Evolutionary conservation across 1,140 invertebrate species (phyloP).

Genomic region (Metopolophium dirhodum): DNA sequence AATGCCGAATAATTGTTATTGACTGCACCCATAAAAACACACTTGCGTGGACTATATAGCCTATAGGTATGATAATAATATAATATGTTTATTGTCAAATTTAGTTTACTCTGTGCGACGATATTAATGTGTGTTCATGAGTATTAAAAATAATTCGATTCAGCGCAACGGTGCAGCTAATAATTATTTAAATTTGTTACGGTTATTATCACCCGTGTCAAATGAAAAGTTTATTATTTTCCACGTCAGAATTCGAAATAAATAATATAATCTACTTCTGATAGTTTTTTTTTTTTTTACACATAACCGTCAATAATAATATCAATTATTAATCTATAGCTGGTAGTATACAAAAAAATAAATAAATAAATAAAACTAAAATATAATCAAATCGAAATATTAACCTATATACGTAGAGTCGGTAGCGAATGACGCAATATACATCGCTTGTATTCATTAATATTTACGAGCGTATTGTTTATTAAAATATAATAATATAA

Average conservation of each 20-base stretch:
- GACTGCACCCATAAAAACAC: neutral
- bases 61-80: neutral
- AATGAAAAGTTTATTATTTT: neutral
- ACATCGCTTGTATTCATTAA: neutral
- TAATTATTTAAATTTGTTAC: neutral
- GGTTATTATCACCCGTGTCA: neutral
- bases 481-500: neutral
- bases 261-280: neutral
- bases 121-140: neutral
- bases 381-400: neutral
- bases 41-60: neutral
- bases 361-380: neutral
- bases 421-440: neutral
- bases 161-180: neutral
- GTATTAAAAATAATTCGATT: conserved; percentile 16
- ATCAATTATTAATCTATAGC: neutral
- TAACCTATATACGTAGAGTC: too few species aligned
- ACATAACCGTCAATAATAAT: neutral
- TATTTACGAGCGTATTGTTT: neutral
- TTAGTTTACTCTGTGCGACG: neutral
- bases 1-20: neutral
- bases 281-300: neutral
- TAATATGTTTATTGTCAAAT: neutral
- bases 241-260: neutral
- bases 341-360: neutral